These are phyloP conservation scores for Botia kubotai DNA, from an alignment of 2,797 vertebrate genomes.

Conservation along the genomic window DNA sequence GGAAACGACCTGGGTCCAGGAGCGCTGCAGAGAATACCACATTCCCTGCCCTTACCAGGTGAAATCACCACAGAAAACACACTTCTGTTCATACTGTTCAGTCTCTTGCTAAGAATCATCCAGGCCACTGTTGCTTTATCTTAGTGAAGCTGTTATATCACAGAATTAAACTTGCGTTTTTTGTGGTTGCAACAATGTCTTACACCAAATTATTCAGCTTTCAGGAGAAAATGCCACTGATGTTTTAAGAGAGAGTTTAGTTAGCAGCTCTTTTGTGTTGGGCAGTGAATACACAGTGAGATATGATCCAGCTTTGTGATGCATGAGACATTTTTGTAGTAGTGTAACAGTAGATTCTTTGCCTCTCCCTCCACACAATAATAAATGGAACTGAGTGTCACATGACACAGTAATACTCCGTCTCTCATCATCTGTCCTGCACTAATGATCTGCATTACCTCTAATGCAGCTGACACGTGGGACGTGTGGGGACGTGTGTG, in stretches of 20 bases:
- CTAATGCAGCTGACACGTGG: background rate
- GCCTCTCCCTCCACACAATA: conserved; percentile 45
- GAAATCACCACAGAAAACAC: conserved; percentile 29
- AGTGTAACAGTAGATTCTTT: conserved; percentile 49
- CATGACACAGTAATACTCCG: conserved; percentile 29
- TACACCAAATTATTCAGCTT: too few species aligned
- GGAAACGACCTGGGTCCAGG: conserved; percentile 95
- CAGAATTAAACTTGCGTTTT: too few species aligned
- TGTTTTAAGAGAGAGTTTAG: too few species aligned
- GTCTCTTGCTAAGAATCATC: background rate
- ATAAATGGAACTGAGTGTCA: conserved; percentile 41
- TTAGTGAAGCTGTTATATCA: too few species aligned
- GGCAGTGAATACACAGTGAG: conserved; percentile 25
- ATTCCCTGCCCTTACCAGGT: conserved; percentile 92
- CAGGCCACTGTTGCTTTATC: background rate
- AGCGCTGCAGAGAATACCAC: conserved; percentile 91
- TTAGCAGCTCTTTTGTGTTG: conserved; percentile 29
- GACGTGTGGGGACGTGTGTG: background rate
- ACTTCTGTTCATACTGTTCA: background rate
- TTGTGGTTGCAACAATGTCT: too few species aligned
- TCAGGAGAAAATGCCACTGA: too few species aligned
- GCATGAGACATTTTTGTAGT: conserved; percentile 45
- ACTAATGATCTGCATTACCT: background rate
- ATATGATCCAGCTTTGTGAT: conserved; percentile 44
- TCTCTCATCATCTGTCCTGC: background rate